Evolutionary conservation across 2,113 vertebrate species (phyloP).

Genomic region (Caranx ignobilis): DNA sequence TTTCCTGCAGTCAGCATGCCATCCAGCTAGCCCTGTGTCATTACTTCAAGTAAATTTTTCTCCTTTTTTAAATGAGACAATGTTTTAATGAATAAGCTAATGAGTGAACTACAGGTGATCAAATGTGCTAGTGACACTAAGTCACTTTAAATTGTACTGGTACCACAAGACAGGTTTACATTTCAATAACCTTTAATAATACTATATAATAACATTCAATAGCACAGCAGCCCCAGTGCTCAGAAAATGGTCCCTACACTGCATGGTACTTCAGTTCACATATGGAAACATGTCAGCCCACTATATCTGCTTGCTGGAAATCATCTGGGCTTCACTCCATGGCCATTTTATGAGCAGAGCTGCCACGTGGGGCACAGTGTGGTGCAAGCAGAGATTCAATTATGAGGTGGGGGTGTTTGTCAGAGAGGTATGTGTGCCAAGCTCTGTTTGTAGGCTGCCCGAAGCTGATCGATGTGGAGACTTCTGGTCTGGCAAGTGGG

Average conservation of each 20-base stretch:
- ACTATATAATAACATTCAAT: not conserved
- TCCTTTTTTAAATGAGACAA: too few species aligned
- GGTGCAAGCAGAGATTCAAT: constrained; percentile 71
- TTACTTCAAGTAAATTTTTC: too few species aligned
- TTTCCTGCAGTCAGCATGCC: too few species aligned
- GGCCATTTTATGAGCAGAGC: constrained; percentile 60
- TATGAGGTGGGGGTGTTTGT: constrained; percentile 62
- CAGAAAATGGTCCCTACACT: constrained; percentile 4
- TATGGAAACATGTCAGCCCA: constrained; percentile 44
- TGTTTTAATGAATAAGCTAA: too few species aligned
- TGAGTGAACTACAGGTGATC: too few species aligned
- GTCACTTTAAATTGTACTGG: not conserved
- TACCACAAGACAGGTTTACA: not conserved
- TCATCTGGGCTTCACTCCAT: constrained; percentile 62
- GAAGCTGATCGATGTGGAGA: constrained; percentile 68
- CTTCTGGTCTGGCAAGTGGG: constrained; percentile 54
- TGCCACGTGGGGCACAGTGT: constrained; percentile 57
- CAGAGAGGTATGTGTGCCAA: constrained; percentile 50
- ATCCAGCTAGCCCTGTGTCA: too few species aligned
- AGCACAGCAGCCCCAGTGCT: constrained; percentile 14
- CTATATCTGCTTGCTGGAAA: constrained; percentile 50
- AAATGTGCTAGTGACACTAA: too few species aligned
- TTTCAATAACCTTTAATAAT: too few species aligned
- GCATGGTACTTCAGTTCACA: constrained; percentile 42
- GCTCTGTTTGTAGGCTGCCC: constrained; percentile 38